These are phyloP conservation scores for Paedocypris sp. DNA, from an alignment of 2,113 vertebrate genomes.

Conservation along the genomic window DNA sequence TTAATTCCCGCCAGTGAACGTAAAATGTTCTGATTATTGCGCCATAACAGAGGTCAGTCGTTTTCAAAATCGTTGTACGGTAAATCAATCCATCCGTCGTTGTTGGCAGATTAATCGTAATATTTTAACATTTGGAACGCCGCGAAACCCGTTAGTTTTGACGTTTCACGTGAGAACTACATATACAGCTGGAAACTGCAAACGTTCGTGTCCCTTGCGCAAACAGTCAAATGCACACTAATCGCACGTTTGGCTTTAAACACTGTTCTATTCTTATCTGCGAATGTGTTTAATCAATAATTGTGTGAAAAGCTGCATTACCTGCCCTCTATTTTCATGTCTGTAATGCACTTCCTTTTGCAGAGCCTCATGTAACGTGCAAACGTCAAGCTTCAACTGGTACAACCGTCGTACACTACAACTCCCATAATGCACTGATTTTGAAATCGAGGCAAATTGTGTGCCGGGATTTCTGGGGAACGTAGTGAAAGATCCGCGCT, in stretches of 20 bases:
- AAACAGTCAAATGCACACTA: conserved; percentile 27
- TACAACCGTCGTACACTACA: conserved; percentile 43
- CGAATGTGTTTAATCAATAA: background rate
- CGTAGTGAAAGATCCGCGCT: background rate
- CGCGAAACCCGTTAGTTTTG: background rate
- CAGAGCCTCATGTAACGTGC: conserved; percentile 40
- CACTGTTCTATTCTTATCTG: background rate
- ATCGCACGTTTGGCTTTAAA: too few species aligned
- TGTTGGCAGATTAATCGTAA: too few species aligned
- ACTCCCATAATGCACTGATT: conserved; percentile 28
- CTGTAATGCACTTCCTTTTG: conserved; percentile 51
- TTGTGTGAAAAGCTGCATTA: conserved; percentile 32
- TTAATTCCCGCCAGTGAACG: background rate
- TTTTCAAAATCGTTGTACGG: background rate
- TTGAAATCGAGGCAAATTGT: too few species aligned
- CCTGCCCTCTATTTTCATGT: conserved; percentile 65
- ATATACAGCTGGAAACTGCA: conserved; percentile 4
- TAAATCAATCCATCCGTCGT: too few species aligned
- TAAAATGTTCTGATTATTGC: conserved; percentile 16
- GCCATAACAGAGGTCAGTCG: conserved; percentile 11
- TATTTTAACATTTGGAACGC: too few species aligned
- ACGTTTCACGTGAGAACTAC: background rate
- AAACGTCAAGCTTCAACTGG: conserved; percentile 42
- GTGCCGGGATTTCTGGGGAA: conserved; percentile 34
- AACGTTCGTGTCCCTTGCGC: conserved; percentile 24